Base-by-base conservation (phyloP, 2,888 invertebrate species). In the Drosophila anceps region DNA sequence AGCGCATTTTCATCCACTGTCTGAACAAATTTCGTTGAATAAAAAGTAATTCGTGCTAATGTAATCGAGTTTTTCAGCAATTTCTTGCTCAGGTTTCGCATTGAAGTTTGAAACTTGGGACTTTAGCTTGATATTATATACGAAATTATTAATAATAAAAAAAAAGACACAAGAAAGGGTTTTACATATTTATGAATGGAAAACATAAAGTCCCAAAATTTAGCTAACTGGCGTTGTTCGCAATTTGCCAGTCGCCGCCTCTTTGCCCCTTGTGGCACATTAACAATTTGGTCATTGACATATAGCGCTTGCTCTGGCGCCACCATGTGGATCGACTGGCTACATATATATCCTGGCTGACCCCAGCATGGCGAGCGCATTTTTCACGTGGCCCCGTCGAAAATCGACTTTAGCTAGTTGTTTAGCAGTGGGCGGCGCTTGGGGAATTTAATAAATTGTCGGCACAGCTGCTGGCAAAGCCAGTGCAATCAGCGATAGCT, bases 251-350 rank as follows among this genome's bases (percentile, higher is more conserved):
- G 15, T 33, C 48, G 13, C 44, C n/a, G 41, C 37, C 33, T 10
- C 44, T 7, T 12, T 44, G 39, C 55, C 59, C 55, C 57, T 24
- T 24, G 66, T 46, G 66, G 39, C 63, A 46, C 60, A 61, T 69
- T 39, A 60, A 58, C 62, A 61, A 63, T 66, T 79, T 77, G 70
- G 70, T 75, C 77, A 70, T 70, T 77, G 77, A 79, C 77, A 66
- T 64, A 70, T 46, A 44, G 76, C 51, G 58, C 37, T 44, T 43
- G 62, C 33, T 41, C 51, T 20, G 51, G 18, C 50, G 6, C 29
- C 9, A 29, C 6, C 48, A 37, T 37, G 59, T 60, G 33, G 75
- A 31, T 65, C 60, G 20, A 33, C 5, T 41, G 20, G 43, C 31
- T 41, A 41, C 55, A 35, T 5, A 24, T 62, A 62, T 43, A 75